Conservation (phyloP, 2,888 invertebrate species). For the Serripes groenlandicus region DNA sequence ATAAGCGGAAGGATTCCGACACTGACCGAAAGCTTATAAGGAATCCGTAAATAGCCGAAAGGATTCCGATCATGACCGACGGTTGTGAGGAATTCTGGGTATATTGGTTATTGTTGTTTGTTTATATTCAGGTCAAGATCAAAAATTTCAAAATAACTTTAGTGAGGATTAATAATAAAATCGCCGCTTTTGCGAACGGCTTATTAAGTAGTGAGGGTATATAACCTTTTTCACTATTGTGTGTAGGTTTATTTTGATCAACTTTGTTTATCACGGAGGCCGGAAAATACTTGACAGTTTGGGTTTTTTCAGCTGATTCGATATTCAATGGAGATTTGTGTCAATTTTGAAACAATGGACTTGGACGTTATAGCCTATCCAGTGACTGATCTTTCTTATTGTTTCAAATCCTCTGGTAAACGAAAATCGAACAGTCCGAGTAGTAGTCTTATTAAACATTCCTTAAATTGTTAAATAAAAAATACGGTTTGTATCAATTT, state of each 20-base stretch:
- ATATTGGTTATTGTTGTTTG: slow-evolving; percentile 11
- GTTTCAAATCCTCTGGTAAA: slow-evolving; percentile 39
- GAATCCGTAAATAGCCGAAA: background rate
- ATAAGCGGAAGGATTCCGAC: too few relatives aligned
- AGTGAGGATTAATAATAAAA: background rate
- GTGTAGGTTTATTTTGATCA: background rate
- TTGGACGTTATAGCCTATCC: background rate
- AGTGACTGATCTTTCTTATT: background rate
- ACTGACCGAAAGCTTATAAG: too few relatives aligned
- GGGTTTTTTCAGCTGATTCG: slow-evolving; percentile 53
- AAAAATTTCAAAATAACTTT: background rate
- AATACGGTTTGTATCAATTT: background rate
- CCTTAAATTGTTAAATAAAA: slow-evolving; percentile 24
- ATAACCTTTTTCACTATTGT: background rate
- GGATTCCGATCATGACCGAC: too few relatives aligned
- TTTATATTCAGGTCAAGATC: slow-evolving; percentile 22
- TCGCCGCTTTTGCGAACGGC: too few relatives aligned
- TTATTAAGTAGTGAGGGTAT: too few relatives aligned
- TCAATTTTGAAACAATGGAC: slow-evolving; percentile 28
- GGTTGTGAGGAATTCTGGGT: background rate
- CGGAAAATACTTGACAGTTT: slow-evolving; percentile 40
- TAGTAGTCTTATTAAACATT: slow-evolving; percentile 24
- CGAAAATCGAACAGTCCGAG: slow-evolving; percentile 45
- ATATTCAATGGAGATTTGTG: slow-evolving; percentile 56
- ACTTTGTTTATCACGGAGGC: background rate